Conservation (phyloP, 2,113 vertebrate species). For the Anguilla japonica region DNA sequence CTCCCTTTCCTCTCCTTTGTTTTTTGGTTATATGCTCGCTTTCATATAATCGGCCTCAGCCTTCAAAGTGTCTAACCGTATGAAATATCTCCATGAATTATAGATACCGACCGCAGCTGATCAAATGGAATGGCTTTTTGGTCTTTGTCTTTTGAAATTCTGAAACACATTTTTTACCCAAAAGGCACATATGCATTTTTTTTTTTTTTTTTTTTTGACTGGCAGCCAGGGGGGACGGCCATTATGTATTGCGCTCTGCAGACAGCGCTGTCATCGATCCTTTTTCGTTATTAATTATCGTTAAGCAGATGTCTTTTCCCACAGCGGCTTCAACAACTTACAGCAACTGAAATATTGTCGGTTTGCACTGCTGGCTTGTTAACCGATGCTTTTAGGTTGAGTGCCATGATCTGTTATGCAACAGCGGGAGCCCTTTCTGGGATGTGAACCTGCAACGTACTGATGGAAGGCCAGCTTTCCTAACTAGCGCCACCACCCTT, state of each 20-base stretch:
- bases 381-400: not conserved
- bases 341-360: not conserved
- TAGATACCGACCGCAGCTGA: not conserved
- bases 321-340: not conserved
- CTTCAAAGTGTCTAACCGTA: not conserved
- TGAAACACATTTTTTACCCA: not conserved
- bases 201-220: not conserved
- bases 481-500: not conserved
- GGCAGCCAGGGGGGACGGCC: not conserved
- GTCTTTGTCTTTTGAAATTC: not conserved
- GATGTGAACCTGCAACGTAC: not conserved
- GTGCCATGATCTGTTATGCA: not conserved
- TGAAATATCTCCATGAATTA: not conserved
- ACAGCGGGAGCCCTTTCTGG: not conserved
- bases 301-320: not conserved
- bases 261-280: not conserved
- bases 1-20: not conserved
- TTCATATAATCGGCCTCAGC: not conserved
- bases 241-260: slow-evolving; percentile 1
- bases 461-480: not conserved
- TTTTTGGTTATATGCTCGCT: not conserved
- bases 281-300: not conserved
- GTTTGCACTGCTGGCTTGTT: not conserved
- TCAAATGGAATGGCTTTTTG: slow-evolving; percentile 12
- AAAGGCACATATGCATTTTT: not conserved